Conservation (phyloP, 2,888 invertebrate genomes). For the Molanna angustata region DNA sequence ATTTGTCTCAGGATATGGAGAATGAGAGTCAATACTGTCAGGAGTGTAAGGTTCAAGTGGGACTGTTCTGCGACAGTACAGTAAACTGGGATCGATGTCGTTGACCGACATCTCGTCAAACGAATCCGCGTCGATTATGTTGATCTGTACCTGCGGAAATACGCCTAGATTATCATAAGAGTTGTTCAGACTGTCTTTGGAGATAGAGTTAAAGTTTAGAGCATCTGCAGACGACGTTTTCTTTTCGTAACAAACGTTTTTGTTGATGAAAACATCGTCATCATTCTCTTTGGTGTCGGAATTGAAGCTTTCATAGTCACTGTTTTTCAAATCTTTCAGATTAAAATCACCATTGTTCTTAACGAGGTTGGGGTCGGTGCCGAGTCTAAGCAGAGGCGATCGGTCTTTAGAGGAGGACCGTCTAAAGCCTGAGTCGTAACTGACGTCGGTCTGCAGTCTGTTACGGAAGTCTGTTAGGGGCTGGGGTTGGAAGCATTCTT, state of each 20-base stretch:
- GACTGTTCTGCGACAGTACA: constrained; percentile 41
- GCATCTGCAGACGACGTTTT: constrained; percentile 2
- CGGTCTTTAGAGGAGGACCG: constrained; percentile 21
- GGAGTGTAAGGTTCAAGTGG: constrained; percentile 75
- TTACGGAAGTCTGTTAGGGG: constrained; percentile 34
- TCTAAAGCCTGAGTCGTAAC: constrained; percentile 27
- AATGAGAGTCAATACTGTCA: constrained; percentile 76
- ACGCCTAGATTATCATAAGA: constrained; percentile 8
- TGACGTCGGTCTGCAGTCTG: constrained; percentile 26
- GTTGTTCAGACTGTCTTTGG: constrained; percentile 20
- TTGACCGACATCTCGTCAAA: constrained; percentile 52
- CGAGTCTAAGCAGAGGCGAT: constrained; percentile 20
- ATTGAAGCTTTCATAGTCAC: constrained; percentile 18
- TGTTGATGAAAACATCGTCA: neutral
- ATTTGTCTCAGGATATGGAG: constrained; percentile 57
- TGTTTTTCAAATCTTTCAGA: constrained; percentile 12
- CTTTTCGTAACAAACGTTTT: constrained; percentile 5
- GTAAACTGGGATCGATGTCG: constrained; percentile 52
- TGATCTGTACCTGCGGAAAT: constrained; percentile 40
- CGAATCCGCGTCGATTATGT: constrained; percentile 54
- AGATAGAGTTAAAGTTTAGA: constrained; percentile 1
- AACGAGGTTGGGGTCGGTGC: constrained; percentile 34
- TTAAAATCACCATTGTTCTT: constrained; percentile 18
- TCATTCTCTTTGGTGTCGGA: constrained; percentile 15
- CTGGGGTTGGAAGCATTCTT: constrained; percentile 36